Conservation (phyloP, 2,113 vertebrate genomes). For the Mustela nigripes region DNA sequence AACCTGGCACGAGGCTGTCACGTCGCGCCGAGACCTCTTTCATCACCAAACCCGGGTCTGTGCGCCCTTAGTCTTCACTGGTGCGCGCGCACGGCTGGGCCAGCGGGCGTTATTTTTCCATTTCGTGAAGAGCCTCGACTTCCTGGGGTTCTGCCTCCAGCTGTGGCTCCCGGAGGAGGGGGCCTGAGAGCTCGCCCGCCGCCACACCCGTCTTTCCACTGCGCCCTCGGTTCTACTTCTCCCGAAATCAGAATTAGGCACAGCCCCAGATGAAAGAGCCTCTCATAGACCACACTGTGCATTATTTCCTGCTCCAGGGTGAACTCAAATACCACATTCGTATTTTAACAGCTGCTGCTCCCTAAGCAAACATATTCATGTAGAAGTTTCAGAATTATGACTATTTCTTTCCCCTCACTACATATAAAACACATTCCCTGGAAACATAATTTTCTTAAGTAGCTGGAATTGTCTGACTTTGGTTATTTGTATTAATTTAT, state of each 20-base stretch:
- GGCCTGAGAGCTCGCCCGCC: fast-evolving
- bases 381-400: neutral
- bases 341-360: neutral
- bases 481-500: neutral
- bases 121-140: neutral
- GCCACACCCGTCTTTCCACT: fast-evolving
- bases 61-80: fast-evolving
- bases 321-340: neutral
- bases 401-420: neutral
- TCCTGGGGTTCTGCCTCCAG: neutral
- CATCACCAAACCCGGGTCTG: fast-evolving
- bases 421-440: neutral
- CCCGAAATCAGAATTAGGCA: no score
- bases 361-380: neutral
- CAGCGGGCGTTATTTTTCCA: fast-evolving
- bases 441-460: neutral
- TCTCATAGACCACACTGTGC: neutral
- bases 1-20: neutral
- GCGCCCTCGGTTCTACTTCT: fast-evolving
- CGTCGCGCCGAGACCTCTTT: no score
- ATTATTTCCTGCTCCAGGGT: neutral
- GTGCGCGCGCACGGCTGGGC: no score
- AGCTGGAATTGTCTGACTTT: neutral
- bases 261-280: neutral
- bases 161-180: fast-evolving